Conservation (phyloP, 2,797 vertebrate species). For the Chloroceryle inda region DNA sequence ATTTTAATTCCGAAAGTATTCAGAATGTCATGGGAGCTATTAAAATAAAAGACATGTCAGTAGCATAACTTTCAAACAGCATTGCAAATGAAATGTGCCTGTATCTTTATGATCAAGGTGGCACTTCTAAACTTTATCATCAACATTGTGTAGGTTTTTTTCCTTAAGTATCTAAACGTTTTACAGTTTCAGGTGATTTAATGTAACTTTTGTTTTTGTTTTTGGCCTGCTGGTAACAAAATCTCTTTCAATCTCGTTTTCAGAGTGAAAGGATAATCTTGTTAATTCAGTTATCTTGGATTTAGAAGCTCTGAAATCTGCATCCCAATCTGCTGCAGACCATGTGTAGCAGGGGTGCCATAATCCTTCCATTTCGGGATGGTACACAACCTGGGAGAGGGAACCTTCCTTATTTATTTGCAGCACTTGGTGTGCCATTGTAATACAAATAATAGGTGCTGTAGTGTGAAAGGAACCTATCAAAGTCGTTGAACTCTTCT, state of each 20-base stretch:
- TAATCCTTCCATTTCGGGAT: not conserved
- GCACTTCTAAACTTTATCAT: not conserved
- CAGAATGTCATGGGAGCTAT: not conserved
- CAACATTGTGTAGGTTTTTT: accelerated
- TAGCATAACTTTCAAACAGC: not conserved
- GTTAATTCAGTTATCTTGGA: not conserved
- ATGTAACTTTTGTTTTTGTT: not conserved
- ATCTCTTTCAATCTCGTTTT: constrained; percentile 30
- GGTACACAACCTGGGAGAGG: accelerated
- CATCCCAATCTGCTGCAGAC: accelerated
- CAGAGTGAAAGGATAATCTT: constrained; percentile 48
- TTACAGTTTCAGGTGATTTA: not conserved
- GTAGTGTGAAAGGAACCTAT: not conserved
- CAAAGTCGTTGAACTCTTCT: not conserved
- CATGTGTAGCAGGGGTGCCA: accelerated
- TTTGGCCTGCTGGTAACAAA: not conserved
- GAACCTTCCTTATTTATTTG: not conserved
- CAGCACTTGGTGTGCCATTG: not conserved
- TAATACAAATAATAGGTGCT: not conserved
- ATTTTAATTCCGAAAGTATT: constrained; percentile 2
- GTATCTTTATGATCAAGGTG: not conserved
- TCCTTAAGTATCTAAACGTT: not conserved
- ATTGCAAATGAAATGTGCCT: not conserved
- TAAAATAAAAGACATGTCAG: constrained; percentile 25
- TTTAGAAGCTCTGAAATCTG: not conserved